Conservation (phyloP, 92 coral and sea anemone genomes). For the Heteractis magnifica region DNA sequence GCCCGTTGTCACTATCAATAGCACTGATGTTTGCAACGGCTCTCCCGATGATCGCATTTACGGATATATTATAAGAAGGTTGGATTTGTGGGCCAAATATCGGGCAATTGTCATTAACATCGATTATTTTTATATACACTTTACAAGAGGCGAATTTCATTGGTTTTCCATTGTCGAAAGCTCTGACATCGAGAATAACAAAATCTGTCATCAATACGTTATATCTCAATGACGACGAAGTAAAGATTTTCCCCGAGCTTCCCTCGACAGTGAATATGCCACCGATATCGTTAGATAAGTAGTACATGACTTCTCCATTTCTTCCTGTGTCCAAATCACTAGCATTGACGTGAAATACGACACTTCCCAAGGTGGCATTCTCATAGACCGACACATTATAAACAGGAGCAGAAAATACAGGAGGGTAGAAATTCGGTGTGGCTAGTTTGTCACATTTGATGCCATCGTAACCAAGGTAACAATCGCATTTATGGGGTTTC, state of each 20-base stretch:
- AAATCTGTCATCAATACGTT: slow-evolving; percentile 25
- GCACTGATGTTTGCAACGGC: slow-evolving; percentile 39
- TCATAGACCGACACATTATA: slow-evolving; percentile 63
- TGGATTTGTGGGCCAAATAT: slow-evolving; percentile 31
- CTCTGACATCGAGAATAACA: slow-evolving; percentile 41
- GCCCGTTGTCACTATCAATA: slow-evolving; percentile 57
- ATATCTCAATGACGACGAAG: slow-evolving; percentile 40
- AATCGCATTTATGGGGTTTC: slow-evolving; percentile 57
- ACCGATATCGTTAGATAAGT: slow-evolving; percentile 24
- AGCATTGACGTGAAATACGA: slow-evolving; percentile 51
- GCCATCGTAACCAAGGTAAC: slow-evolving; percentile 69
- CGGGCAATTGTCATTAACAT: slow-evolving; percentile 73
- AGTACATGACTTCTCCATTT: slow-evolving; percentile 53
- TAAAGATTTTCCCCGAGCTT: slow-evolving; percentile 50
- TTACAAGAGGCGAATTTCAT: slow-evolving; percentile 23
- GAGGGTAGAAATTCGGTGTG: slow-evolving; percentile 52
- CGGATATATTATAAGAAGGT: slow-evolving; percentile 34
- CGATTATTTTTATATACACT: slow-evolving; percentile 33
- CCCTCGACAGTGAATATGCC: slow-evolving; percentile 50
- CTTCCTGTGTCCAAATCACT: slow-evolving; percentile 68
- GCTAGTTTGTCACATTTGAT: slow-evolving; percentile 47
- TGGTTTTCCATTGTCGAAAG: slow-evolving; percentile 64
- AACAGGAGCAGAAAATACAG: slow-evolving; percentile 33
- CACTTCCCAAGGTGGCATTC: slow-evolving; percentile 44
- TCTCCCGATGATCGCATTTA: slow-evolving; percentile 20